Base-by-base conservation (phyloP, 2,888 invertebrate species). In the Trilocha varians region DNA sequence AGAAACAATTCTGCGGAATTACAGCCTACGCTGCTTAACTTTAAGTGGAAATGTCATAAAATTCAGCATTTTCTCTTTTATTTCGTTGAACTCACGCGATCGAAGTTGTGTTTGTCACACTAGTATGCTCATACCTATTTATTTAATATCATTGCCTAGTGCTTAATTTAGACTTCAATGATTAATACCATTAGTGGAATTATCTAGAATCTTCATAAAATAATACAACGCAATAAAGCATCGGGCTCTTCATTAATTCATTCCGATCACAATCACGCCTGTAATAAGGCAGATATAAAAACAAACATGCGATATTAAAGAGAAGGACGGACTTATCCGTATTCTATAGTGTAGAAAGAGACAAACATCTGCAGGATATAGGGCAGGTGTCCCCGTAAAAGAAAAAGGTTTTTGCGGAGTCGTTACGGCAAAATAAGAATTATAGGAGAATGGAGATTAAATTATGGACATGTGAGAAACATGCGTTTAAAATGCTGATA, bases 181-280 rank as follows among this genome's bases (percentile, higher is more conserved):
- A 25, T 25, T 25, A 25, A 25, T 25, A 25, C 25, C 25, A 25
- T 25, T 25, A 25, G 11, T 11, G 25, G 5, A 25, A 25, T 25
- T 25, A 25, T 25, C 25, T 25, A 25, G 25, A 25, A 25, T 25
- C 25, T 25, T 25, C 25, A 44, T 48, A 53, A 46, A 52, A 51
- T 43, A 44, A 46, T 46, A 44, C 44, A 47, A 52, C 49, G 51
- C 50, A 48, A 47, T 52, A 53, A 55, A 57, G 47, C 43, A 51
- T 46, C 48, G 47, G 35, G 39, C 44, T 49, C 51, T 52, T 49
- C 55, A 60, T 59, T 64, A 59, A 60, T 56, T 60, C 52, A 61
- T 59, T 57, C 53, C 51, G 64, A 65, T 64, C 58, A 54, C 55
- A 58, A 64, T 65, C 62, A 58, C 56, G 46, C 40, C 47, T 48